phyloP scores from a whole-genome alignment of 2,113 vertebrate species.

The Leuciscus idus region DNA sequence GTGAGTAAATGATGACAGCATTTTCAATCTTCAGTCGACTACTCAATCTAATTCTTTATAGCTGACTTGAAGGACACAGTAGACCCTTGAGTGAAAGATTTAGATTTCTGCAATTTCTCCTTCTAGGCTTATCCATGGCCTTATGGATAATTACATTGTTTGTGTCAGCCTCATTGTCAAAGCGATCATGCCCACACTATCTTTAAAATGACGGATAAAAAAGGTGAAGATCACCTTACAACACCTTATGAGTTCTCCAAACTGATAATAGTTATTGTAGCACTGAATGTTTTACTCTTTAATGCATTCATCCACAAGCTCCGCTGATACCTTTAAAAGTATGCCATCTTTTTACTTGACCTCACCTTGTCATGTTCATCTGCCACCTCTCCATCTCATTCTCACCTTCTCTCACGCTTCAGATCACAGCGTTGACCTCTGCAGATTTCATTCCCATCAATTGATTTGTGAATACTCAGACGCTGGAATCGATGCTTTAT shows the following conservation, averaged over 20 bases:
- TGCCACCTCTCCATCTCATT: slow-evolving; percentile 50
- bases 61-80: slow-evolving; percentile 11
- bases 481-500: slow-evolving; percentile 99
- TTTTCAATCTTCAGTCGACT: not conserved
- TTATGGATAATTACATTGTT: slow-evolving; percentile 65
- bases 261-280: slow-evolving; percentile 22
- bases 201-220: slow-evolving; percentile 53
- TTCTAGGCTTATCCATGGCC: slow-evolving; percentile 52
- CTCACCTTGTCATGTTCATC: slow-evolving; percentile 46
- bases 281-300: slow-evolving; percentile 31
- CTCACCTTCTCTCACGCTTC: slow-evolving; percentile 49
- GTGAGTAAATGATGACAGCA: not conserved
- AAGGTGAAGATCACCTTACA: slow-evolving; percentile 14
- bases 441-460: slow-evolving; percentile 95
- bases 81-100: slow-evolving; percentile 50
- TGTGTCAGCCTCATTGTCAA: slow-evolving; percentile 55
- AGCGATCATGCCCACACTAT: slow-evolving; percentile 12
- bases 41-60: not conserved
- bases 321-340: slow-evolving; percentile 50
- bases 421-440: slow-evolving; percentile 72
- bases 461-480: slow-evolving; percentile 93
- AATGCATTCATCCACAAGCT: slow-evolving; percentile 12
- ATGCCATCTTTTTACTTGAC: slow-evolving; percentile 71
- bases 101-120: slow-evolving; percentile 61
- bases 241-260: not conserved